A percentile compares a stretch with the other conserved stretches of the same genome.
Evolutionary conservation across 2,888 invertebrate genomes (phyloP).

Genomic region (Caenorhabditis uteleia): DNA sequence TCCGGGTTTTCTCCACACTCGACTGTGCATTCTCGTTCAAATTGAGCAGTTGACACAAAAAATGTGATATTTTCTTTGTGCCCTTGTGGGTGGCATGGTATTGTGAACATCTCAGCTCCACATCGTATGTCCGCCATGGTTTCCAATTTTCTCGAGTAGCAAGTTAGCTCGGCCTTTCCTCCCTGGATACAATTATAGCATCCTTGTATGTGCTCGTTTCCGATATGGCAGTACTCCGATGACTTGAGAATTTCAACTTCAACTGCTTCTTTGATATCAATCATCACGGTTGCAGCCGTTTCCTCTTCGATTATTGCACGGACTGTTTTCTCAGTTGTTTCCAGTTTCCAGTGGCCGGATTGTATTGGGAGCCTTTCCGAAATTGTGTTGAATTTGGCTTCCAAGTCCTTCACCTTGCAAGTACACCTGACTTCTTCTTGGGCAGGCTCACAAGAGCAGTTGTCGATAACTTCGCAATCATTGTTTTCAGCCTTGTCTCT

Average conservation of each 20-base stretch:
- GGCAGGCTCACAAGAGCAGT: constrained; percentile 5
- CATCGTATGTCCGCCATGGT: background rate
- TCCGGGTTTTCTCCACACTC: background rate
- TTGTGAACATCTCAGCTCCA: background rate
- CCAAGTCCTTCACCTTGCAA: constrained; percentile 3
- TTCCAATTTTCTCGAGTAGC: background rate
- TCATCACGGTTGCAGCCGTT: too few relatives aligned
- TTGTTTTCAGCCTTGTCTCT: background rate
- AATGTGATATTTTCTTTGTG: background rate
- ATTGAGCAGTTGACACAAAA: background rate
- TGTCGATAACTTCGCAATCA: background rate
- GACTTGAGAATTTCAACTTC: too few relatives aligned
- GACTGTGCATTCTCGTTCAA: background rate
- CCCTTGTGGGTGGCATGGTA: constrained; percentile 1
- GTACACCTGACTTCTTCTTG: constrained; percentile 3
- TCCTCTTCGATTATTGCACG: too few relatives aligned
- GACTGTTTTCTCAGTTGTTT: too few relatives aligned
- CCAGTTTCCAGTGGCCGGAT: too few relatives aligned
- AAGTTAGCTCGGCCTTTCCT: background rate
- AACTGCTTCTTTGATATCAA: too few relatives aligned
- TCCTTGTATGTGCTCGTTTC: too few relatives aligned
- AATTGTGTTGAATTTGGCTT: too few relatives aligned
- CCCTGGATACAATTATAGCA: background rate
- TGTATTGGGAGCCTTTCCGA: too few relatives aligned
- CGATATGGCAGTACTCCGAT: too few relatives aligned